These are phyloP conservation scores for Schizaphis graminum DNA, from an alignment of 2,888 invertebrate species.

Conservation along the genomic window DNA sequence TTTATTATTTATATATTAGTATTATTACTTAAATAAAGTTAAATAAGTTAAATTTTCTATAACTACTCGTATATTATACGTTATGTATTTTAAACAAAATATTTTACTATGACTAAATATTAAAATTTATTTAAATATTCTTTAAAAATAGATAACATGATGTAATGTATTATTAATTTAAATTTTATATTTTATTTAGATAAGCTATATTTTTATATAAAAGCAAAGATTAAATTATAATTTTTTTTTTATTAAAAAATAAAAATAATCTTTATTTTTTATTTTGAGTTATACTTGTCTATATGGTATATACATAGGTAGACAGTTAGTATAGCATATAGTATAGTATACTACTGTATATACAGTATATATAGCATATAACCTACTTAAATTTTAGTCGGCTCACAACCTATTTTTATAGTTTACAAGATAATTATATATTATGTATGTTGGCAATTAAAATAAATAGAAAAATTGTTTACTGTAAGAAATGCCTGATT, in stretches of 20 bases:
- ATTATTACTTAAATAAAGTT: background rate
- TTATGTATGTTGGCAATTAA: background rate
- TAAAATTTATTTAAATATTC: background rate
- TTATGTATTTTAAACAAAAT: background rate
- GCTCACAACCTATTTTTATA: background rate
- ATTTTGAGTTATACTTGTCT: background rate
- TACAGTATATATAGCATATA: background rate
- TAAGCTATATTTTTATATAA: background rate
- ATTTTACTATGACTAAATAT: background rate
- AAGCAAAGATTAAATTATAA: background rate
- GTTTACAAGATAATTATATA: background rate
- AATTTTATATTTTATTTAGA: background rate
- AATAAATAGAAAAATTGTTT: background rate
- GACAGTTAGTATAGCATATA: too few species aligned
- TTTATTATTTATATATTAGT: background rate
- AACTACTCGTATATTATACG: background rate
- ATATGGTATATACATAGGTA: background rate
- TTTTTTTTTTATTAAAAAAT: background rate
- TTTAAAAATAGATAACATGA: background rate
- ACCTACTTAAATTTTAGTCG: background rate
- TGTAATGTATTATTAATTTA: background rate
- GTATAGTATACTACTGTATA: too few species aligned
- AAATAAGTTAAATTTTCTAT: background rate
- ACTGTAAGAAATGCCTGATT: background rate
- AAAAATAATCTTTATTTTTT: background rate